Evolutionary conservation across 1,140 invertebrate genomes (phyloP).

Genomic region (Drosophila biarmipes): DNA sequence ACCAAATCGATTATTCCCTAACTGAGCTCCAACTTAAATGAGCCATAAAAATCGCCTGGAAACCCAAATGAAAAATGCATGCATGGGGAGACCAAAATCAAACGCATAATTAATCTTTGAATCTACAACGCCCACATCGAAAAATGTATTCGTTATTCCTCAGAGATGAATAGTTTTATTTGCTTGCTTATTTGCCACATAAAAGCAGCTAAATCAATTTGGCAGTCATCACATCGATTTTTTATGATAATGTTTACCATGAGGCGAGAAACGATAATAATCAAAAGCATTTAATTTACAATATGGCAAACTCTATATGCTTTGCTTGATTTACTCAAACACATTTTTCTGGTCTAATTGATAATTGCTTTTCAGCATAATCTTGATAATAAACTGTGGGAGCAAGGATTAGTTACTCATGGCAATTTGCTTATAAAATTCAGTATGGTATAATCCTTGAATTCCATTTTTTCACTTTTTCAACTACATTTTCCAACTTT

Average conservation of each 20-base stretch:
- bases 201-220: slow-evolving; percentile 26
- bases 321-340: neutral
- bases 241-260: slow-evolving; percentile 26
- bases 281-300: slow-evolving; percentile 7
- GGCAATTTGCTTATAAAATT: neutral
- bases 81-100: slow-evolving; percentile 24
- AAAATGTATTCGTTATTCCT: slow-evolving; percentile 13
- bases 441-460: neutral
- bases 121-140: slow-evolving; percentile 49
- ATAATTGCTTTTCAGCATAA: neutral
- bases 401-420: no score
- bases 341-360: neutral
- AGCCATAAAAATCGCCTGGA: slow-evolving; percentile 41
- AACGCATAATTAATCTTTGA: slow-evolving; percentile 58
- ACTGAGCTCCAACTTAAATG: slow-evolving; percentile 34
- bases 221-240: slow-evolving; percentile 4
- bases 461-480: neutral
- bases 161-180: slow-evolving; percentile 8
- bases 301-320: neutral
- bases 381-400: no score
- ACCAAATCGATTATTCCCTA: slow-evolving; percentile 40
- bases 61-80: slow-evolving; percentile 21
- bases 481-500: neutral
- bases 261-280: slow-evolving; percentile 24
- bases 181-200: neutral